A percentile compares a stretch with the other conserved stretches of the same genome.
Conservation (phyloP, 2,888 invertebrate genomes). For the Perizoma flavofasciatum region DNA sequence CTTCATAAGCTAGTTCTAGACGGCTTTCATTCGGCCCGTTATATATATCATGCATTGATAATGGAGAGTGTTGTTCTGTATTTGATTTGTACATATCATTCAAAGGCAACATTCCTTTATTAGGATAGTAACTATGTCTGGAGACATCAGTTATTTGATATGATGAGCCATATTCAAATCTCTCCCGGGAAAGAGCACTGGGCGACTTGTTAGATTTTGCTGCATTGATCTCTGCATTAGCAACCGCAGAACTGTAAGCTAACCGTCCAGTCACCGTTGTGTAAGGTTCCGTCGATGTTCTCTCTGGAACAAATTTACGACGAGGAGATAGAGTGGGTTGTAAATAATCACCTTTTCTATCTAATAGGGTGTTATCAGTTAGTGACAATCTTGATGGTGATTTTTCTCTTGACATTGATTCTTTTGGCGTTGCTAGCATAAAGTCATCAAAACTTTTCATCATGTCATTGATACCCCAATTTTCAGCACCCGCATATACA, state of each 20-base stretch:
- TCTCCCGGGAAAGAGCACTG: constrained; percentile 81
- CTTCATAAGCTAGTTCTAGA: constrained; percentile 77
- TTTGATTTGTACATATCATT: constrained; percentile 79
- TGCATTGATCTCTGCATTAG: constrained; percentile 85
- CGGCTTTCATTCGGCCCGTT: constrained; percentile 79
- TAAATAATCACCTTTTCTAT: constrained; percentile 86
- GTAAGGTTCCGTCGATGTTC: constrained; percentile 85
- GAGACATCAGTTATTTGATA: constrained; percentile 73
- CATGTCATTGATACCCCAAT: constrained; percentile 88
- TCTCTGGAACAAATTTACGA: constrained; percentile 82
- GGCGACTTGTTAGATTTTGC: constrained; percentile 80
- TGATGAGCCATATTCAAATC: constrained; percentile 83
- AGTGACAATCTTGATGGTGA: constrained; percentile 86
- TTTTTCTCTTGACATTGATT: constrained; percentile 76
- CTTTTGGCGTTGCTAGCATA: constrained; percentile 79
- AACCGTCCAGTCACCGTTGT: constrained; percentile 86
- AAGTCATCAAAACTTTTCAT: constrained; percentile 86
- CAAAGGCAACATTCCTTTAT: constrained; percentile 66
- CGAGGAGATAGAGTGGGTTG: constrained; percentile 83
- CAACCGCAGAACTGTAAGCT: constrained; percentile 87
- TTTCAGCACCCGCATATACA: constrained; percentile 86
- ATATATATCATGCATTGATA: constrained; percentile 86
- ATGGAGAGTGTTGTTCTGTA: constrained; percentile 85
- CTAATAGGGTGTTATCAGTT: constrained; percentile 84
- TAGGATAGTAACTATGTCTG: constrained; percentile 68